phyloP scores from a whole-genome alignment of 2,113 vertebrate genomes.

The Platycercus adscitus region DNA sequence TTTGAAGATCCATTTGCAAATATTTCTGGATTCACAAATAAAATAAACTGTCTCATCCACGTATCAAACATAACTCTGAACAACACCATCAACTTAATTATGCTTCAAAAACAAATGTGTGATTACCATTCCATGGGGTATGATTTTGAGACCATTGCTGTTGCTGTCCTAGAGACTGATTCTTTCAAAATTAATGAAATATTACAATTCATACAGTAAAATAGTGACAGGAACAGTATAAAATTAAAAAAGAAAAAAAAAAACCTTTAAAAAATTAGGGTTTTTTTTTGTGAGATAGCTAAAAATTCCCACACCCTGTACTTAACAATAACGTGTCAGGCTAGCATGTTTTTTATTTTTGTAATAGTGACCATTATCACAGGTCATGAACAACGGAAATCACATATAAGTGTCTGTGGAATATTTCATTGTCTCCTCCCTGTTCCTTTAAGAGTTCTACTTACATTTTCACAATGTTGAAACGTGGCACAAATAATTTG shows the following conservation, averaged over 20 bases:
- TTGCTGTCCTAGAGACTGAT: not conserved
- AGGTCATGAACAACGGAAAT: not conserved
- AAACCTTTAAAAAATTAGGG: not conserved
- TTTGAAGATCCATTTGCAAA: not conserved
- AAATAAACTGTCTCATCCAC: not conserved
- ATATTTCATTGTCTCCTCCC: not conserved
- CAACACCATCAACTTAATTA: not conserved
- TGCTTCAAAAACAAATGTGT: not conserved
- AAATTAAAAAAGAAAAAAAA: not conserved
- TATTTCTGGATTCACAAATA: not conserved
- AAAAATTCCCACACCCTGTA: not conserved
- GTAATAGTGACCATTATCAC: not conserved
- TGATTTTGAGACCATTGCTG: not conserved
- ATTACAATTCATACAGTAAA: not conserved
- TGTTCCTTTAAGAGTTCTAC: not conserved
- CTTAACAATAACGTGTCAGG: not conserved
- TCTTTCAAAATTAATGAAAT: not conserved
- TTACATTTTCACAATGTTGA: not conserved
- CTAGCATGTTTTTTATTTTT: rapidly evolving
- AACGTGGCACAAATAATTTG: not conserved
- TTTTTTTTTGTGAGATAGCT: not conserved
- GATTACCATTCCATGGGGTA: not conserved
- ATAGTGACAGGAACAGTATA: not conserved
- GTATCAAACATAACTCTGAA: not conserved
- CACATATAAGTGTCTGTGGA: not conserved